These are phyloP conservation scores for Carcina quercana DNA, from an alignment of 2,888 invertebrate genomes.

Conservation along the genomic window DNA sequence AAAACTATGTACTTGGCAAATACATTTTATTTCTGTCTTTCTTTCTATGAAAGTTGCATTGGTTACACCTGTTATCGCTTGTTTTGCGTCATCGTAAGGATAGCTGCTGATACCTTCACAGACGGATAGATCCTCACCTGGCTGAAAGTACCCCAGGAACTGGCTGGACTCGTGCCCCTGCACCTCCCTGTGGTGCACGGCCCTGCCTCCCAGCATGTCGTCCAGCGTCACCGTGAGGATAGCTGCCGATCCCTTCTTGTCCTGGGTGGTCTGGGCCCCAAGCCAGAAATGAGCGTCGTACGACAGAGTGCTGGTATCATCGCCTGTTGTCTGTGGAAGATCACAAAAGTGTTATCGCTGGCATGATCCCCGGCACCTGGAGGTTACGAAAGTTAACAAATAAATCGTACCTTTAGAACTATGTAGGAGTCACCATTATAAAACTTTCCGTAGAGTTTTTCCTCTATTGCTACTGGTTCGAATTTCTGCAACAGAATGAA, in stretches of 20 bases:
- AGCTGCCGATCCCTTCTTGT: constrained; percentile 84
- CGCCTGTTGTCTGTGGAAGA: constrained; percentile 77
- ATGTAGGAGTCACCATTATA: constrained; percentile 92
- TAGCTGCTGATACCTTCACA: too few species aligned
- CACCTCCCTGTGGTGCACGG: constrained; percentile 91
- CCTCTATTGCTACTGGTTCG: constrained; percentile 82
- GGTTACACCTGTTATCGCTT: too few species aligned
- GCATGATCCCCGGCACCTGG: too few species aligned
- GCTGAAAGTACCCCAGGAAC: constrained; percentile 88
- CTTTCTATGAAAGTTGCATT: too few species aligned
- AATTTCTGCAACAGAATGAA: constrained; percentile 78
- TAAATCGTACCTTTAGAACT: constrained; percentile 77
- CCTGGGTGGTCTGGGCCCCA: constrained; percentile 85
- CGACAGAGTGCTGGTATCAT: constrained; percentile 66
- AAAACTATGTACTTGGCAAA: too few species aligned
- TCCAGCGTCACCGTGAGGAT: constrained; percentile 88
- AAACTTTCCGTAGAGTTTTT: constrained; percentile 85
- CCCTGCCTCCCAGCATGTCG: constrained; percentile 86
- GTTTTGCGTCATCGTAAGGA: too few species aligned
- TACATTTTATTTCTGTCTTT: too few species aligned
- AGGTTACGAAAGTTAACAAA: constrained; percentile 22
- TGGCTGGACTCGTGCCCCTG: constrained; percentile 89
- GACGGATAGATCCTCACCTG: too few species aligned
- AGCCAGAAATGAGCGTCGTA: constrained; percentile 95
- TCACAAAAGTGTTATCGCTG: neutral